Conservation (phyloP, 23 tunicate genomes). For the Halocynthia aurantium region DNA sequence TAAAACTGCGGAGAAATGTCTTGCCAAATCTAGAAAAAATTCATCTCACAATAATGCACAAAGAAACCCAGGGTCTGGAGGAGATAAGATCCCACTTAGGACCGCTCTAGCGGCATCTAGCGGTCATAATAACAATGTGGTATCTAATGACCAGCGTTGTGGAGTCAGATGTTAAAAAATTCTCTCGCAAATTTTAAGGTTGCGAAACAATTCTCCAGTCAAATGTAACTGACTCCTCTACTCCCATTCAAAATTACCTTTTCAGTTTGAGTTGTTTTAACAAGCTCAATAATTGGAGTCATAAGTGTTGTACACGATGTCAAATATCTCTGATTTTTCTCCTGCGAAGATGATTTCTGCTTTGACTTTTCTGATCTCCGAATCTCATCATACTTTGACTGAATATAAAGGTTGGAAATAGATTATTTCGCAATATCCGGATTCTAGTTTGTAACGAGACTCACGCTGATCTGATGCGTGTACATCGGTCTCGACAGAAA, state of each 20-base stretch:
- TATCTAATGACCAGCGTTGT: no score
- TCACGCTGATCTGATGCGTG: background rate
- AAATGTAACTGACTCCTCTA: no score
- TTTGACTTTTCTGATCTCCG: conserved; percentile 69
- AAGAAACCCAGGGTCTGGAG: no score
- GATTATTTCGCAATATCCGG: no score
- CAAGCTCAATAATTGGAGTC: conserved; percentile 53
- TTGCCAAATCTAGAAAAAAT: conserved; percentile 65
- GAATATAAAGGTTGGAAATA: background rate
- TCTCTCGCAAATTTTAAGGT: no score
- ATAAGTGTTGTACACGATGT: conserved; percentile 49
- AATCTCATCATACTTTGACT: conserved; percentile 87
- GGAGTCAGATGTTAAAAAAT: no score
- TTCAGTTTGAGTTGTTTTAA: conserved; percentile 75
- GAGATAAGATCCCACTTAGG: no score
- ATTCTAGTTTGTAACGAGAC: no score
- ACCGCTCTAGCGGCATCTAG: background rate
- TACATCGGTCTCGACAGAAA: conserved; percentile 96
- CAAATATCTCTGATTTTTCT: conserved; percentile 76
- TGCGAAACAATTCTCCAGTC: background rate
- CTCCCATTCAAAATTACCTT: conserved; percentile 20
- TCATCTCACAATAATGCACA: background rate
- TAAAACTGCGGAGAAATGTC: conserved; percentile 87
- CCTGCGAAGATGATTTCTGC: conserved; percentile 46
- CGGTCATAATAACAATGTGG: no score